Percentiles rank a stretch among this genome's conserved stretches.
These are phyloP conservation scores for Adoxophyes honmai DNA, from an alignment of 1,140 invertebrate genomes.

Conservation along the genomic window DNA sequence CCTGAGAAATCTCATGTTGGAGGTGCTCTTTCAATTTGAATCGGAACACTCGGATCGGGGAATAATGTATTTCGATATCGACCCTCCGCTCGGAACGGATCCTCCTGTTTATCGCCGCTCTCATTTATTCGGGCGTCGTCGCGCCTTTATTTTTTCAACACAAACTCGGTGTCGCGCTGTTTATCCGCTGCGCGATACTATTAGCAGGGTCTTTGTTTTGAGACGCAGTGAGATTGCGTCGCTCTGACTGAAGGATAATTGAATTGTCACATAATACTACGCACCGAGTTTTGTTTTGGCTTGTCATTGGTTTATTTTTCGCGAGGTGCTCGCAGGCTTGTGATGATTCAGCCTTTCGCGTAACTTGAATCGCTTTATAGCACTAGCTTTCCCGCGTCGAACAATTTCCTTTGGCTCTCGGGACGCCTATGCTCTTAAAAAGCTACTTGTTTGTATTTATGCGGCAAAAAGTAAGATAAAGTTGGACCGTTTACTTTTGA, in stretches of 20 bases:
- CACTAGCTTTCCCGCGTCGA: too few relatives aligned
- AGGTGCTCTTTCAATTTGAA: slow-evolving; percentile 78
- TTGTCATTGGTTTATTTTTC: neutral
- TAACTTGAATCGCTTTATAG: too few relatives aligned
- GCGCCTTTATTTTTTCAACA: slow-evolving; percentile 74
- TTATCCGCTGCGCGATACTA: slow-evolving; percentile 62
- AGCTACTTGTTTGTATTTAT: too few relatives aligned
- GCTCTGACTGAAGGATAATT: slow-evolving; percentile 56
- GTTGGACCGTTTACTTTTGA: too few relatives aligned
- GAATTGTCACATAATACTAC: slow-evolving; percentile 58
- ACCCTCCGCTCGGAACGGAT: slow-evolving; percentile 69
- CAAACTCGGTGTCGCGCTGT: slow-evolving; percentile 60
- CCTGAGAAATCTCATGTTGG: slow-evolving; percentile 75
- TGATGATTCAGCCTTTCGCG: too few relatives aligned
- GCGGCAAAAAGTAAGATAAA: too few relatives aligned
- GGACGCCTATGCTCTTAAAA: too few relatives aligned
- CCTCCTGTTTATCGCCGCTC: slow-evolving; percentile 74
- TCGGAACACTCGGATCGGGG: slow-evolving; percentile 75
- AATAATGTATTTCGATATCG: slow-evolving; percentile 77
- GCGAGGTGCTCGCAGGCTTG: too few relatives aligned
- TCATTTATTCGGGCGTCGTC: slow-evolving; percentile 74
- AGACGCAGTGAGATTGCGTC: slow-evolving; percentile 56
- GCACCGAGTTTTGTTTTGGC: slow-evolving; percentile 18
- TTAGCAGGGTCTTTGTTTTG: slow-evolving; percentile 68
- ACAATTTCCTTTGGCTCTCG: too few relatives aligned